Evolutionary conservation across 2,797 vertebrate genomes (phyloP).

Genomic region (Crenichthys baileyi): DNA sequence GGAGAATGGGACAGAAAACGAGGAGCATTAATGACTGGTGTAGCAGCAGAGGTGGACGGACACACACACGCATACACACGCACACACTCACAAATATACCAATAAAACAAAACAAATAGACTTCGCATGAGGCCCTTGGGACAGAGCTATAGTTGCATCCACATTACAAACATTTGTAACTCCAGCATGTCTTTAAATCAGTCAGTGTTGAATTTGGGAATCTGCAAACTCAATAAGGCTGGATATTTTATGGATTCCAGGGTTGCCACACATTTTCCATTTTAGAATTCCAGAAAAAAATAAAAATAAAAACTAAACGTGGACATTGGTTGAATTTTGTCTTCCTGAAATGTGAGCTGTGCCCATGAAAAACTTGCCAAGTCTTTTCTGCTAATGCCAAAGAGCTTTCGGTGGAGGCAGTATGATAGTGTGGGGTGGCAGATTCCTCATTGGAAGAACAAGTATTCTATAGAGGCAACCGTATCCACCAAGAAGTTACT

Average conservation of each 20-base stretch:
- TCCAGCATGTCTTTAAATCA: conserved; percentile 32
- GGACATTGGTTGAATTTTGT: not conserved
- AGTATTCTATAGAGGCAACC: not conserved
- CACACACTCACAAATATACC: conserved; percentile 3
- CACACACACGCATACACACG: conserved; percentile 27
- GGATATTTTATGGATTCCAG: not conserved
- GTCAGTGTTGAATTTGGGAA: conserved; percentile 28
- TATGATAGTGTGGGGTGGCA: not conserved
- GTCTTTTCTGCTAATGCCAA: not conserved
- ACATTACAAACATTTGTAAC: conserved; percentile 37
- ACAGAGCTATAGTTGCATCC: conserved; percentile 44
- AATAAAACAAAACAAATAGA: conserved; percentile 18
- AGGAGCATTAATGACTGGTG: conserved; percentile 70
- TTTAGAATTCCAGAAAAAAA: not conserved
- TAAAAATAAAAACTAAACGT: not conserved
- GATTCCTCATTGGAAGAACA: not conserved
- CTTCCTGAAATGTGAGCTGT: not conserved
- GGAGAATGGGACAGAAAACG: conserved; percentile 61
- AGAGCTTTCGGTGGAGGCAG: not conserved
- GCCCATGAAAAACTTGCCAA: not conserved
- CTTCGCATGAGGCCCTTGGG: conserved; percentile 76
- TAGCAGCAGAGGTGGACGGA: conserved; percentile 74
- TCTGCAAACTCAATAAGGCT: not conserved
- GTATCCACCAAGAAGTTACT: too few relatives aligned
- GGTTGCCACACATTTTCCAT: not conserved